Base-by-base conservation (phyloP, 2,888 invertebrate species). In the Resseliella maxima region DNA sequence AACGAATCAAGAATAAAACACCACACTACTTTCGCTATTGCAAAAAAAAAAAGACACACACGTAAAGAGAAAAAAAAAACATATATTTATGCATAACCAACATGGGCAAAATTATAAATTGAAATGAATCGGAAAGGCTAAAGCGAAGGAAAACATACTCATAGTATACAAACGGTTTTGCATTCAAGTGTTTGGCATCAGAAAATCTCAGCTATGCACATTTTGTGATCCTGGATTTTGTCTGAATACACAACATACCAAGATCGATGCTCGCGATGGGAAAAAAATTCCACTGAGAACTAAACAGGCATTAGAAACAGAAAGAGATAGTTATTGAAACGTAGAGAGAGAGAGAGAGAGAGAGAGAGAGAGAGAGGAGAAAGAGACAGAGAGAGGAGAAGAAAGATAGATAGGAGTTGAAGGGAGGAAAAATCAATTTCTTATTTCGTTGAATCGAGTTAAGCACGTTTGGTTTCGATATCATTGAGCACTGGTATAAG, bases 91-190 rank as follows among this genome's bases (percentile, higher is more conserved):
- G 72, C 72, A 72, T 72, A 72, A 72, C 72, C 72, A 15, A 35
- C 72, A 72, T 72, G 35, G 72, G 35, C 15, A 72, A 72, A 72
- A 72, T 72, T 72, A 72, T 72, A 72, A 72, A 72, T 72, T 72
- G 31, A 72, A 72, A 72, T 72, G 72, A 72, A 72, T 72, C 15
- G 31, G 72, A 72, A 31, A 1, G 72, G 31, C 72, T 18, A 72
- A 24, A 18, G 50, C 50, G 31, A 72, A 31, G 31, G 15, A 72
- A 12, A 31, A 5, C 31, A 24, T 27, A 24, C 24, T 6, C 3
- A 24, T 24, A 3, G 0, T n/a, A n/a, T n/a, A n/a, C n/a, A n/a
- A n/a, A n/a, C n/a, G 27, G 5, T 35, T 31, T 27, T 72, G 15
- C 35, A 15, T 15, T 31, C 31, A 35, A 72, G 31, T 72, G 27